Conservation (phyloP, 2,797 vertebrate genomes). For the Perodicticus potto region DNA sequence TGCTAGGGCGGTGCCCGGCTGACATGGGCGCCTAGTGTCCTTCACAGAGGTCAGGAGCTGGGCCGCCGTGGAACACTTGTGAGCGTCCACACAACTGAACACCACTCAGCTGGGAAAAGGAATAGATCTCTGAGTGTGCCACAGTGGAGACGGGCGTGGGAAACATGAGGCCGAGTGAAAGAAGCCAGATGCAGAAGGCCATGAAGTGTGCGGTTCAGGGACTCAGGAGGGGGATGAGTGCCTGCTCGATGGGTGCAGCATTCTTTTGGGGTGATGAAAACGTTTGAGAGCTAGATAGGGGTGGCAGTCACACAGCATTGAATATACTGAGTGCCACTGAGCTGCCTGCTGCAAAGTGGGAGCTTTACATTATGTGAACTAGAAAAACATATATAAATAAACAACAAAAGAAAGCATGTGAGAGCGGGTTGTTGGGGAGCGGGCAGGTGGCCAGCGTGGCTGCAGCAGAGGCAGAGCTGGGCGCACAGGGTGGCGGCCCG, state of each 20-base stretch:
- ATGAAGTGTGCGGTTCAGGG: fast-evolving
- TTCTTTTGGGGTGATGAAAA: fast-evolving
- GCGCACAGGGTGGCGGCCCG: fast-evolving
- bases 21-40: neutral
- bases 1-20: fast-evolving
- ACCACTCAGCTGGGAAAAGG: fast-evolving
- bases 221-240: too few species aligned
- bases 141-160: fast-evolving
- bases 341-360: too few species aligned
- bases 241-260: fast-evolving
- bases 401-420: neutral
- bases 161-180: fast-evolving
- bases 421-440: neutral
- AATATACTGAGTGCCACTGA: neutral
- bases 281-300: fast-evolving
- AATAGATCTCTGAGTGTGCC: fast-evolving
- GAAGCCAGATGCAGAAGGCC: fast-evolving
- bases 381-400: neutral
- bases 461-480: neutral
- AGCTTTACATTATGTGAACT: neutral
- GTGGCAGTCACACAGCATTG: fast-evolving
- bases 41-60: neutral
- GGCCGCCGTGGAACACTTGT: neutral
- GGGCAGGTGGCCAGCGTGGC: neutral
- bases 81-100: fast-evolving